These are phyloP conservation scores for Drosophila teissieri DNA, from an alignment of 1,140 invertebrate species.

Conservation along the genomic window DNA sequence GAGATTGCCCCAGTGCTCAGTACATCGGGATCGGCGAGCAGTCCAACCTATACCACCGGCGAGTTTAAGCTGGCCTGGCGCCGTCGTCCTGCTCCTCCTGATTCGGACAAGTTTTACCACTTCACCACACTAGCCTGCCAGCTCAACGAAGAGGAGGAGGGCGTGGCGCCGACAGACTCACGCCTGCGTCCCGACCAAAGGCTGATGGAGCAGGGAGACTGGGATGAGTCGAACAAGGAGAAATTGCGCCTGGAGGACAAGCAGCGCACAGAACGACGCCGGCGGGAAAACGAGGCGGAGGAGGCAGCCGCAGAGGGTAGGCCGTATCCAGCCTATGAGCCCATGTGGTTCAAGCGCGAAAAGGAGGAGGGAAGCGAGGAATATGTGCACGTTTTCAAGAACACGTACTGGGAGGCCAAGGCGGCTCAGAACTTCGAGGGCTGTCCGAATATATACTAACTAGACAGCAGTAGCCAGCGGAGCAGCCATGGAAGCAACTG, in stretches of 20 bases:
- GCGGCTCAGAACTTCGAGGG: constrained; percentile 93
- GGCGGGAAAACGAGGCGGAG: constrained; percentile 92
- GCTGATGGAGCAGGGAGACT: constrained; percentile 97
- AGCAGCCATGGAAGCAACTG: constrained; percentile 5
- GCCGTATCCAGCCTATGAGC: constrained; percentile 91
- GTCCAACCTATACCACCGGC: constrained; percentile 96
- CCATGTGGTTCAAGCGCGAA: constrained; percentile 96
- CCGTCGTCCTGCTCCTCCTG: constrained; percentile 90
- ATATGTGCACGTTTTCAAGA: constrained; percentile 93
- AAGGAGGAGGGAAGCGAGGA: constrained; percentile 92
- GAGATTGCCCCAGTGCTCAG: constrained; percentile 96
- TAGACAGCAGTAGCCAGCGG: constrained; percentile 76
- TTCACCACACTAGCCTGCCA: constrained; percentile 98
- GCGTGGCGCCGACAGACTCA: constrained; percentile 97
- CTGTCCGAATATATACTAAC: constrained; percentile 97
- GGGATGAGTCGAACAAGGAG: constrained; percentile 98
- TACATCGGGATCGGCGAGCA: constrained; percentile 89
- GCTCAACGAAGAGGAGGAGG: constrained; percentile 97
- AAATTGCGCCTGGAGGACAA: constrained; percentile 96
- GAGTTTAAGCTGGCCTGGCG: constrained; percentile 94
- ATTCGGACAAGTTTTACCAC: constrained; percentile 92
- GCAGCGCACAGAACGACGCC: constrained; percentile 91
- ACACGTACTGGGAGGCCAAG: constrained; percentile 97
- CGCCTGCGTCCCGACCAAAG: constrained; percentile 97
- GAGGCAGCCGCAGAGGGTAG: constrained; percentile 89